These are phyloP conservation scores for Oligia latruncula DNA, from an alignment of 2,888 invertebrate genomes.

Conservation along the genomic window DNA sequence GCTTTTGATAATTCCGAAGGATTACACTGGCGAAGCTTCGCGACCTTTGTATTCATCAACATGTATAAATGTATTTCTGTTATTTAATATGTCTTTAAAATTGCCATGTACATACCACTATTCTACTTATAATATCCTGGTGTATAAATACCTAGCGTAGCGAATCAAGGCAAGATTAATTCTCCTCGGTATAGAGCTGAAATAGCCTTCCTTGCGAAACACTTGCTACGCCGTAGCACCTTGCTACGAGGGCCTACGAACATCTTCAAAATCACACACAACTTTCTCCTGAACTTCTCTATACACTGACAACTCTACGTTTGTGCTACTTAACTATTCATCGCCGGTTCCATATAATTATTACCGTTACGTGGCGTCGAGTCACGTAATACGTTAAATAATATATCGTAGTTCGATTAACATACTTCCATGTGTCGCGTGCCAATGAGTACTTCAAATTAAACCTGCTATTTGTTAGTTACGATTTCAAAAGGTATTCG, in stretches of 20 bases:
- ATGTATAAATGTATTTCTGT: neutral
- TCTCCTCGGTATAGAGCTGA: neutral
- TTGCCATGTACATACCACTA: neutral
- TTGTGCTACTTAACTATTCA: slow-evolving; percentile 79
- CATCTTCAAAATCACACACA: neutral
- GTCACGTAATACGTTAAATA: slow-evolving; percentile 79
- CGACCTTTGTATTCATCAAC: neutral
- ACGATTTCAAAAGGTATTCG: slow-evolving; percentile 58
- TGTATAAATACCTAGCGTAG: neutral
- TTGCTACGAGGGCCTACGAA: slow-evolving; percentile 27
- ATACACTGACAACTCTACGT: slow-evolving; percentile 39
- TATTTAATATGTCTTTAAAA: neutral
- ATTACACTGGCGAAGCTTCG: neutral
- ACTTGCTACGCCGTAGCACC: slow-evolving; percentile 37
- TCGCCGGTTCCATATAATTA: slow-evolving; percentile 78
- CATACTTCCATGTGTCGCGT: slow-evolving; percentile 73
- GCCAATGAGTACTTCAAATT: slow-evolving; percentile 66
- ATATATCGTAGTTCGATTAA: slow-evolving; percentile 79
- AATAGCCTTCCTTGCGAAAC: neutral
- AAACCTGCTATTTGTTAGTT: slow-evolving; percentile 68
- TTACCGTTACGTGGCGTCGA: slow-evolving; percentile 76
- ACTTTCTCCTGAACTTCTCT: slow-evolving; percentile 21
- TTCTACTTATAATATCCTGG: neutral
- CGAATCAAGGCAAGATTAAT: no score
- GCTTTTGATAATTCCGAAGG: neutral